phyloP scores from a whole-genome alignment of 2,113 vertebrate genomes.

The Eulemur rufifrons region DNA sequence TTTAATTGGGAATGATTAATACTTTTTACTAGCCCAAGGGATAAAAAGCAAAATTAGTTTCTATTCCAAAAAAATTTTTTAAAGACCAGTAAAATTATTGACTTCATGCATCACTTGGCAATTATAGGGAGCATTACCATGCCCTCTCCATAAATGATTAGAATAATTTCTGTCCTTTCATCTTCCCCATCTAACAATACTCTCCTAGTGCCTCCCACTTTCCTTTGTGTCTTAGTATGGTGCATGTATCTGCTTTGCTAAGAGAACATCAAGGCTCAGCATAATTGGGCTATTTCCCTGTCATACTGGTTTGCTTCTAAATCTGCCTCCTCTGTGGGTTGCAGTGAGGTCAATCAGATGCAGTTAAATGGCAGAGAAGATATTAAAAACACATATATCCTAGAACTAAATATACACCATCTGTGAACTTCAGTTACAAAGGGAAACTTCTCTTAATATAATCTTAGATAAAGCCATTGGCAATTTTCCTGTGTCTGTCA shows the following conservation, averaged over 20 bases:
- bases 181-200: constrained; percentile 70
- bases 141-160: constrained; percentile 77
- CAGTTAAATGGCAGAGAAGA: constrained; percentile 81
- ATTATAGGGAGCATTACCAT: constrained; percentile 79
- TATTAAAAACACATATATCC: constrained; percentile 70
- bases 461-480: neutral
- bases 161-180: constrained; percentile 84
- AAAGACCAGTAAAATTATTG: constrained; percentile 77
- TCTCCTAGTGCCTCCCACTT: constrained; percentile 68
- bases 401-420: constrained; percentile 67
- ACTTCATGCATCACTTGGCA: constrained; percentile 79
- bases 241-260: constrained; percentile 75
- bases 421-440: constrained; percentile 31
- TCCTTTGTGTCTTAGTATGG: constrained; percentile 72
- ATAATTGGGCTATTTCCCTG: constrained; percentile 85
- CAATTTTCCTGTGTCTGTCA: constrained; percentile 32
- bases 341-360: constrained; percentile 81
- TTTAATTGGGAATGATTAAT: constrained; percentile 77
- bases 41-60: constrained; percentile 81
- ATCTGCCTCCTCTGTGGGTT: constrained; percentile 81
- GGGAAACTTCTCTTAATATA: constrained; percentile 48
- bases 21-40: constrained; percentile 66
- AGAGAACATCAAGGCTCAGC: constrained; percentile 81
- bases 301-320: constrained; percentile 83
- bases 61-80: constrained; percentile 56